These are phyloP conservation scores for Sceloporus undulatus DNA, from an alignment of 2,113 vertebrate genomes.

Conservation along the genomic window DNA sequence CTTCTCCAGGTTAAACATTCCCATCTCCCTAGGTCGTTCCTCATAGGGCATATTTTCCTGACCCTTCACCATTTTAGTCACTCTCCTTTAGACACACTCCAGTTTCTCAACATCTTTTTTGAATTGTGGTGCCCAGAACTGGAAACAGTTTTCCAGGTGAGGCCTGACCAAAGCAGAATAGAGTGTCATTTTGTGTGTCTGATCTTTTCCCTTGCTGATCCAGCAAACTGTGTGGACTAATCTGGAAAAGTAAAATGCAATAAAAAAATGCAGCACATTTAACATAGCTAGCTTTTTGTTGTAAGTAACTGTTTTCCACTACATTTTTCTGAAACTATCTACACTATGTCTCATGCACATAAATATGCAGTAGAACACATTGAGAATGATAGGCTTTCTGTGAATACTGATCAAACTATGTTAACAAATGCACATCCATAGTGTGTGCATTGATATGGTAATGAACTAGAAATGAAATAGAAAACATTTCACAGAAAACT, in stretches of 20 bases:
- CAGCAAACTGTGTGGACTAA: background rate
- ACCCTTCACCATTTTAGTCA: too few relatives aligned
- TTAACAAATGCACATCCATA: slow-evolving; percentile 8
- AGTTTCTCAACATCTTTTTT: too few relatives aligned
- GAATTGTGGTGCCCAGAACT: too few relatives aligned
- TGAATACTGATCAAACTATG: slow-evolving; percentile 1
- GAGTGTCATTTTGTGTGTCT: background rate
- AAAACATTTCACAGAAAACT: slow-evolving; percentile 22
- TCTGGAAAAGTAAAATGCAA: slow-evolving; percentile 6
- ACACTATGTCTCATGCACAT: background rate
- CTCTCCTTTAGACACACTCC: too few relatives aligned
- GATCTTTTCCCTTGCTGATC: background rate
- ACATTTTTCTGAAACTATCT: background rate
- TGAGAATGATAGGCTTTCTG: background rate
- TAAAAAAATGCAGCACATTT: slow-evolving; percentile 3
- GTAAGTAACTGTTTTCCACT: background rate
- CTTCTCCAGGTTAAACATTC: too few relatives aligned
- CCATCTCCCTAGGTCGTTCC: too few relatives aligned
- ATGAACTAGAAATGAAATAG: background rate
- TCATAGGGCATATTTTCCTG: too few relatives aligned
- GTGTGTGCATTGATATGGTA: slow-evolving; percentile 13
- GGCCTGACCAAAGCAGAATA: too few relatives aligned
- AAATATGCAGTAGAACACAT: background rate
- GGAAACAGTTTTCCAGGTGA: too few relatives aligned
- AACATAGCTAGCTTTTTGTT: background rate